A percentile compares a stretch with the other conserved stretches of the same genome.
These are phyloP conservation scores for Dasysyrphus albostriatus DNA, from an alignment of 2,888 invertebrate species.

Conservation along the genomic window DNA sequence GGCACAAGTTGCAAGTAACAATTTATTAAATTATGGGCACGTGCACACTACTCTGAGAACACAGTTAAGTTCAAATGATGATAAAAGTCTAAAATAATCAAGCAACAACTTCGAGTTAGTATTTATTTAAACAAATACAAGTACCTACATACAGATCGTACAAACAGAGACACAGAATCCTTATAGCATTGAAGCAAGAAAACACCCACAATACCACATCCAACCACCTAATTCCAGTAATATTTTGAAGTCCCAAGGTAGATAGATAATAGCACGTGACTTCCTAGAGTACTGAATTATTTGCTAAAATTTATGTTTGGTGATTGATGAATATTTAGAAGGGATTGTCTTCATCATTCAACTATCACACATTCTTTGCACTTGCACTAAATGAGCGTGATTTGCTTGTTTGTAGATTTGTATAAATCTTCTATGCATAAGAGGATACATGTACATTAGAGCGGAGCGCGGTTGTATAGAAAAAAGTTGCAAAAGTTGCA, in stretches of 20 bases:
- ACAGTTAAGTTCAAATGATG: conserved; percentile 50
- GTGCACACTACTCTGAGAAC: conserved; percentile 52
- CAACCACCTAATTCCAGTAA: conserved; percentile 1
- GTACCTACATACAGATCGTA: not conserved
- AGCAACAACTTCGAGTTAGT: conserved; percentile 24
- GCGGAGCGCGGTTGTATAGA: too few species aligned
- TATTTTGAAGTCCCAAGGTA: conserved; percentile 9
- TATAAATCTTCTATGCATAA: not conserved
- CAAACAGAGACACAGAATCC: not conserved
- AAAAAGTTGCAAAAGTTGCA: too few species aligned
- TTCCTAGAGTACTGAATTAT: conserved; percentile 6
- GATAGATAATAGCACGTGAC: conserved; percentile 12
- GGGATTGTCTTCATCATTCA: not conserved
- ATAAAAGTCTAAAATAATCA: conserved; percentile 68
- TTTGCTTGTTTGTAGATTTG: not conserved
- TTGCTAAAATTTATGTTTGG: not conserved
- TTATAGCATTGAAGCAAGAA: not conserved
- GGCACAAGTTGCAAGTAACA: conserved; percentile 59
- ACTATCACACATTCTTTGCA: too few species aligned
- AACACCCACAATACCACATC: not conserved
- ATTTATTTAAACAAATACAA: conserved; percentile 1
- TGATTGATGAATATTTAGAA: conserved; percentile 1
- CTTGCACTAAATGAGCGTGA: not conserved
- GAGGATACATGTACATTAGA: too few species aligned
- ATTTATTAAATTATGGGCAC: conserved; percentile 73